phyloP scores from a whole-genome alignment of 2,113 vertebrate genomes.

The Mormyrus iriodes region DNA sequence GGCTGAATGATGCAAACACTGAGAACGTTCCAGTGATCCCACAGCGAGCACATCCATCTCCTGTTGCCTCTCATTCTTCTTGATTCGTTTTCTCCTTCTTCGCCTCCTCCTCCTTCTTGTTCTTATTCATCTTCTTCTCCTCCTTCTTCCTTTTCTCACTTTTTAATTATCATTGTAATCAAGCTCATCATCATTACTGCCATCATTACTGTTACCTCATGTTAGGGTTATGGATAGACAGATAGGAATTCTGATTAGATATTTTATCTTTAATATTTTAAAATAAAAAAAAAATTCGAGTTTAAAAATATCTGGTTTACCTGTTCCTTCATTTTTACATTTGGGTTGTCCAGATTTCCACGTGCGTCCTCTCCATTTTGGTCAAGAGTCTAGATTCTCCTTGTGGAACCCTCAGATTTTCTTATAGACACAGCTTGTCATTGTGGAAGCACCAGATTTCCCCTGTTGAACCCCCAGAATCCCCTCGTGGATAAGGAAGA shows the following conservation, averaged over 20 bases:
- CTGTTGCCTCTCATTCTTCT: not conserved
- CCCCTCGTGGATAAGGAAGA: not conserved
- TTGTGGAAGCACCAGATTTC: not conserved
- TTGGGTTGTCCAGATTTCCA: not conserved
- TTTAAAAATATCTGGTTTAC: not conserved
- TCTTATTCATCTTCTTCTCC: not conserved
- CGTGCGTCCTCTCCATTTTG: not conserved
- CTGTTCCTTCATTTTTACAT: not conserved
- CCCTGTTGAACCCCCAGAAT: not conserved
- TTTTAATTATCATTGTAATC: not conserved
- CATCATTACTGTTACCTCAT: not conserved
- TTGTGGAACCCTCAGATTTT: not conserved
- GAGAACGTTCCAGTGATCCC: not conserved
- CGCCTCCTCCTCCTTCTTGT: not conserved
- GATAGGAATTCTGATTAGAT: not conserved
- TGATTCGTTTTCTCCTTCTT: not conserved
- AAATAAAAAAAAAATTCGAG: not conserved
- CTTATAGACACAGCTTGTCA: not conserved
- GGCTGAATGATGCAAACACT: constrained; percentile 2
- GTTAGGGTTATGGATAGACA: not conserved
- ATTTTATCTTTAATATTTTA: not conserved
- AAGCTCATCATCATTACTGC: not conserved
- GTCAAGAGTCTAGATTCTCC: not conserved
- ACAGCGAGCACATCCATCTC: not conserved
- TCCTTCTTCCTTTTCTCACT: not conserved